phyloP scores from a whole-genome alignment of 2,797 vertebrate genomes.

The Chelmon rostratus region DNA sequence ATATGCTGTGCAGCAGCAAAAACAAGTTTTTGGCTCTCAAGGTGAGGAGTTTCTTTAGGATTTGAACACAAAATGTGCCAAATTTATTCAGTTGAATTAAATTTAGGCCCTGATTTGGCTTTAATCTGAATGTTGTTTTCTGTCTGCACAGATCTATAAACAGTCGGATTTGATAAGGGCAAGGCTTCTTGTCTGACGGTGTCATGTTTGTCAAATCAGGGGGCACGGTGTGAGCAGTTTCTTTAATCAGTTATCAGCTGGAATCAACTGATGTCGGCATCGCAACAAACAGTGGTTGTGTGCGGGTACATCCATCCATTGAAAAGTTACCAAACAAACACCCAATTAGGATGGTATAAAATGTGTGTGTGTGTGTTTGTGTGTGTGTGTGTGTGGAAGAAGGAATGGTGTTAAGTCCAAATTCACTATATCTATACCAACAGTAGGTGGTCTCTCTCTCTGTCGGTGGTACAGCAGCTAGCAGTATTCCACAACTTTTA shows the following conservation, averaged over 20 bases:
- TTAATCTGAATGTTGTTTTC: not conserved
- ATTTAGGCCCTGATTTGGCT: not conserved
- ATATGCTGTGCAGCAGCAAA: conserved; percentile 6
- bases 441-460: conserved; percentile 29
- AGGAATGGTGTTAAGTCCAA: conserved; percentile 5
- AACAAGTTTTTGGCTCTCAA: conserved; percentile 7
- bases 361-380: conserved; percentile 7
- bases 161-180: not conserved
- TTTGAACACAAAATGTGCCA: not conserved
- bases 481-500: conserved; percentile 30
- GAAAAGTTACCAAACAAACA: conserved; percentile 9
- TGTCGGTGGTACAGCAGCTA: conserved; percentile 24
- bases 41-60: not conserved
- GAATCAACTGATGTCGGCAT: conserved; percentile 32
- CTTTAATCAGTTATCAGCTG: conserved; percentile 24
- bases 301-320: conserved; percentile 1
- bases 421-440: conserved; percentile 12
- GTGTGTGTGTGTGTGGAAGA: not conserved
- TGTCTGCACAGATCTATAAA: not conserved
- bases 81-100: not conserved
- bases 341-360: not conserved
- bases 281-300: not conserved
- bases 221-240: not conserved
- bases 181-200: not conserved
- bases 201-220: conserved; percentile 16